Percentiles rank a stretch among this genome's conserved stretches.
phyloP scores from a whole-genome alignment of 2,797 vertebrate species.

The Ibycter americanus region DNA sequence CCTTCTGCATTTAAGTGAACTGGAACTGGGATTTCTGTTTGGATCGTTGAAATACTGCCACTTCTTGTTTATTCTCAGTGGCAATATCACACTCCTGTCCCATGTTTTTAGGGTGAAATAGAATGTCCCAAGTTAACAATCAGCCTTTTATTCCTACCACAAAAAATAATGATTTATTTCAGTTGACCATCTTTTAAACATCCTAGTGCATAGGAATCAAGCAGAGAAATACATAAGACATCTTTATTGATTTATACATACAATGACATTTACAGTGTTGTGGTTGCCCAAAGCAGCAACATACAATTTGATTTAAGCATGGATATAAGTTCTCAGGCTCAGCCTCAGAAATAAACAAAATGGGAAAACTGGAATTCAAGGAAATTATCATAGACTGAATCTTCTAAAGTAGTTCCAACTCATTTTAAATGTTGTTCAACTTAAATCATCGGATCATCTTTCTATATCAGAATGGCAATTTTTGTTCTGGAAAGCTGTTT shows the following conservation, averaged over 20 bases:
- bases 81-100: background rate
- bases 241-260: slow-evolving; percentile 3
- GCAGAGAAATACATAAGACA: background rate
- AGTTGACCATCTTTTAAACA: background rate
- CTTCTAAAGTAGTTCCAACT: background rate
- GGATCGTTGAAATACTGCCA: background rate
- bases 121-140: background rate
- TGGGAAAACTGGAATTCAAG: background rate
- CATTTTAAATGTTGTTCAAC: background rate
- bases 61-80: background rate
- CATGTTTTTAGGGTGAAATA: background rate
- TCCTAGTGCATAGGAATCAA: background rate
- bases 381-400: background rate
- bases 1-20: background rate
- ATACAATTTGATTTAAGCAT: background rate
- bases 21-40: background rate
- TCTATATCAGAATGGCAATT: background rate
- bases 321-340: background rate
- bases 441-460: background rate
- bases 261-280: background rate
- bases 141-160: background rate
- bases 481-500: background rate
- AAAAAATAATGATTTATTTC: background rate
- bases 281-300: background rate
- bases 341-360: background rate